These are phyloP conservation scores for Hycleus phaleratus DNA, from an alignment of 1,140 invertebrate species.

Conservation along the genomic window DNA sequence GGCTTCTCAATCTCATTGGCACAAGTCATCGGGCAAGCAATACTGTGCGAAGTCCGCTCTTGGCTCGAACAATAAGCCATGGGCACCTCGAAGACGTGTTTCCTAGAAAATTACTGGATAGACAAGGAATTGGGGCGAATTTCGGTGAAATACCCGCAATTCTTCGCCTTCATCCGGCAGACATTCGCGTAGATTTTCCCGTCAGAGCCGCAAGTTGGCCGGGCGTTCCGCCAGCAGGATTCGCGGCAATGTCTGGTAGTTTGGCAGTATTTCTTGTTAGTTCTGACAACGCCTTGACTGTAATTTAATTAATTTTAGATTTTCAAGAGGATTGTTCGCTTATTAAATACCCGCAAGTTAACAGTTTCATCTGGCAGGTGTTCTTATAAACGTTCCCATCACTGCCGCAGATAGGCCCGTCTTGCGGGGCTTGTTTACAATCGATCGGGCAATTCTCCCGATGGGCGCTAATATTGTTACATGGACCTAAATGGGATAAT, in stretches of 20 bases:
- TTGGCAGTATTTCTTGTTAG: slow-evolving; percentile 81
- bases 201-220: slow-evolving; percentile 87
- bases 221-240: slow-evolving; percentile 79
- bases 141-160: slow-evolving; percentile 64
- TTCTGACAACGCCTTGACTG: slow-evolving; percentile 72
- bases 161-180: slow-evolving; percentile 86
- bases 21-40: slow-evolving; percentile 64
- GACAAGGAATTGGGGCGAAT: background rate
- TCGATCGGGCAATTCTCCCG: slow-evolving; percentile 81
- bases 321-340: background rate
- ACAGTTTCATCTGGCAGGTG: slow-evolving; percentile 85
- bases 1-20: slow-evolving; percentile 56
- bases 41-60: slow-evolving; percentile 53
- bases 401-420: slow-evolving; percentile 84
- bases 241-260: slow-evolving; percentile 86
- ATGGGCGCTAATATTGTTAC: slow-evolving; percentile 81
- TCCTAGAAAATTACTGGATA: slow-evolving; percentile 44
- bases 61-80: slow-evolving; percentile 80
- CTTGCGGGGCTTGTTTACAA: slow-evolving; percentile 71
- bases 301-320: slow-evolving; percentile 14
- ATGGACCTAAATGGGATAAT: slow-evolving; percentile 74
- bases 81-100: slow-evolving; percentile 85
- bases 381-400: slow-evolving; percentile 91
- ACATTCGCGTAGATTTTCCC: slow-evolving; percentile 84
- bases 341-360: slow-evolving; percentile 71